phyloP scores from a whole-genome alignment of 2,113 vertebrate species.

The Saimiri boliviensis region DNA sequence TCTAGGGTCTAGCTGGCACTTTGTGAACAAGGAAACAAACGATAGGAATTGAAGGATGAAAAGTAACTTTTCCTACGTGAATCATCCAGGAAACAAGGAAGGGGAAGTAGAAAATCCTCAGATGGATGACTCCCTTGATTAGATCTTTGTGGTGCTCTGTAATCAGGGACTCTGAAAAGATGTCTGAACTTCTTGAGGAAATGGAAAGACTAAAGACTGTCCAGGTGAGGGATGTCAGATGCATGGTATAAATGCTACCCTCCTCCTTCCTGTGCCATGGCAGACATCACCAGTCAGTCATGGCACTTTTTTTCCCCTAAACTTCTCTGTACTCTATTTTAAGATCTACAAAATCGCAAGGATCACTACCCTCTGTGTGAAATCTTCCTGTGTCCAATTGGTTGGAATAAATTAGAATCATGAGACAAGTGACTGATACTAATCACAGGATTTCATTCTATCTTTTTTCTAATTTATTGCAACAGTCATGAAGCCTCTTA shows the following conservation, averaged over 20 bases:
- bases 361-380: neutral
- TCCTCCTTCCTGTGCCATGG: neutral
- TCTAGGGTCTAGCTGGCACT: neutral
- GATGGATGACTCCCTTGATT: neutral
- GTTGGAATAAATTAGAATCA: neutral
- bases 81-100: neutral
- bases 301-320: neutral
- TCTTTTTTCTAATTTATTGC: neutral
- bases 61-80: neutral
- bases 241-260: neutral
- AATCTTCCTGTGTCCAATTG: neutral
- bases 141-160: neutral
- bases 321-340: neutral
- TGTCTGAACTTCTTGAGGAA: neutral
- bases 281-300: neutral
- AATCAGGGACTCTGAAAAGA: neutral
- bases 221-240: neutral
- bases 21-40: neutral
- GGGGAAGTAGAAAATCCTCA: neutral
- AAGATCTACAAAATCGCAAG: neutral
- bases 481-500: neutral
- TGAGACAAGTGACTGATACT: neutral
- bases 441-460: neutral
- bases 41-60: neutral
- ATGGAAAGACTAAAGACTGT: neutral